Evolutionary conservation across 2,113 vertebrate genomes (phyloP).

Genomic region (Mus musculus): DNA sequence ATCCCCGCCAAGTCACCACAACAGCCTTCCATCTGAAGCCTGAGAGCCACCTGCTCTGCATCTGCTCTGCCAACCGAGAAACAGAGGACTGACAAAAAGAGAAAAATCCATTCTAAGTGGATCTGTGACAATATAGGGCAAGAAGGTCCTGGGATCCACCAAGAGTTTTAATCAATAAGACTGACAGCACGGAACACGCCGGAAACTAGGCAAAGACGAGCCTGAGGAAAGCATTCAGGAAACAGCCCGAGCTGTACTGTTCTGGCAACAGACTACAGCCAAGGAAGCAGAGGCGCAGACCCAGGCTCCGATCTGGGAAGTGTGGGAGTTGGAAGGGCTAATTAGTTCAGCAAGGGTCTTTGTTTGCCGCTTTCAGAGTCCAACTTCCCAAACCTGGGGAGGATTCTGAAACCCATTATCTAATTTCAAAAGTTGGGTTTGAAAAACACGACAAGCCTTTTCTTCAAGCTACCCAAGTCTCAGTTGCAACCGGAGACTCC

Average conservation of each 20-base stretch:
- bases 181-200: slow-evolving; percentile 78
- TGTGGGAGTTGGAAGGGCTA: slow-evolving; percentile 6
- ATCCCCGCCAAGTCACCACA: slow-evolving; percentile 51
- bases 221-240: slow-evolving; percentile 67
- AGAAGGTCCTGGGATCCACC: slow-evolving; percentile 79
- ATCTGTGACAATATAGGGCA: slow-evolving; percentile 80
- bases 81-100: slow-evolving; percentile 63
- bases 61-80: slow-evolving; percentile 78
- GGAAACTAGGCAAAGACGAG: slow-evolving; percentile 71
- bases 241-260: background rate
- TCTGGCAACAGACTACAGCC: slow-evolving; percentile 42
- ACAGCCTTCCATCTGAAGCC: slow-evolving; percentile 69
- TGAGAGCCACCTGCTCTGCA: slow-evolving; percentile 73
- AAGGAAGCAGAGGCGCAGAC: background rate
- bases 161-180: slow-evolving; percentile 82
- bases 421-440: slow-evolving; percentile 74
- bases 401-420: slow-evolving; percentile 76
- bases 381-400: slow-evolving; percentile 53
- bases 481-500: slow-evolving; percentile 68
- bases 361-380: slow-evolving; percentile 59
- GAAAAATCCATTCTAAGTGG: slow-evolving; percentile 82
- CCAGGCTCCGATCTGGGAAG: slow-evolving; percentile 47
- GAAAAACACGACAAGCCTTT: slow-evolving; percentile 73
- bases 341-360: slow-evolving; percentile 49
- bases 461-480: slow-evolving; percentile 74